Evolutionary conservation across 2,113 vertebrate species (phyloP).

Genomic region (Peromyscus maniculatus): DNA sequence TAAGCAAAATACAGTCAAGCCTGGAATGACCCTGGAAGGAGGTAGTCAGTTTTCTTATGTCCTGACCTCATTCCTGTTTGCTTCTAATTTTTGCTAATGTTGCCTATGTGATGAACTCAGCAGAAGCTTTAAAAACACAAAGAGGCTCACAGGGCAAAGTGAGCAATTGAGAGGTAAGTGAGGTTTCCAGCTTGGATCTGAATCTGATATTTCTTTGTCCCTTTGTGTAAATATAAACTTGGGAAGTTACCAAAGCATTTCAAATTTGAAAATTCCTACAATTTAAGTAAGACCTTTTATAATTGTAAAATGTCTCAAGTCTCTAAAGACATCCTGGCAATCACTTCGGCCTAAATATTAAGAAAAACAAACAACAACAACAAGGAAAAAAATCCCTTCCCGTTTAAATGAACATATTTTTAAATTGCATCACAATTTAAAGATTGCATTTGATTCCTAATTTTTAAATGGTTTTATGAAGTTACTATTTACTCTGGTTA

Average conservation of each 20-base stretch:
- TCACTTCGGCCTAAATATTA: neutral
- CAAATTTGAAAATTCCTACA: neutral
- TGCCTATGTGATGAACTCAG: neutral
- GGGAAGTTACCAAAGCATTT: constrained; percentile 10
- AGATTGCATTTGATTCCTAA: constrained; percentile 11
- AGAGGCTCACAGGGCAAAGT: neutral
- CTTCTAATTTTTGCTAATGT: neutral
- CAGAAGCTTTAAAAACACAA: neutral
- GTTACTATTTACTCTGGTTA: constrained; percentile 30
- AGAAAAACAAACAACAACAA: neutral
- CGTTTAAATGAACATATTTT: neutral
- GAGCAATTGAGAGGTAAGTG: neutral
- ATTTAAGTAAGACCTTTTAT: neutral
- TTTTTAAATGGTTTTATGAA: constrained; percentile 18
- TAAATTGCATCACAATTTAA: neutral
- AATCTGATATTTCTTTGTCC: neutral
- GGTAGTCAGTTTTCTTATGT: neutral
- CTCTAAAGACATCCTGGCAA: neutral
- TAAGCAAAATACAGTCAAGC: neutral
- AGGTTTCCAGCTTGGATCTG: constrained; percentile 15
- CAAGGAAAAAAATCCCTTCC: neutral
- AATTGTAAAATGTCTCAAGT: neutral
- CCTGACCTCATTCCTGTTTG: neutral
- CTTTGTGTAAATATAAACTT: neutral
- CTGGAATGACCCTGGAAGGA: neutral